Evolutionary conservation across 2,797 vertebrate genomes (phyloP).

Genomic region (Helicolenus hilgendorfi): DNA sequence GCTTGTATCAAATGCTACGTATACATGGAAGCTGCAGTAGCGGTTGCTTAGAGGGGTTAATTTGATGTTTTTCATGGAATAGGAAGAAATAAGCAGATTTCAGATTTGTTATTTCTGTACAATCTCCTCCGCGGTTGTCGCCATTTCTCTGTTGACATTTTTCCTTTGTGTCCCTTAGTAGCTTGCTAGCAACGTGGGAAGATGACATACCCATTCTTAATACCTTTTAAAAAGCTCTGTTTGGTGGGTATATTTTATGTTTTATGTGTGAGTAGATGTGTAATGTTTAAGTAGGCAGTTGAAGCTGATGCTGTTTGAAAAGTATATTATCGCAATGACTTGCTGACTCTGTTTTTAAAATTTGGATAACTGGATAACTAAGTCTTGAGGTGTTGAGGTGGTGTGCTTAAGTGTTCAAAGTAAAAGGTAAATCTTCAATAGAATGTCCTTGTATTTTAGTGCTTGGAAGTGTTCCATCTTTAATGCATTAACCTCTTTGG

Average conservation of each 20-base stretch:
- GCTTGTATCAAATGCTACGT: too few relatives aligned
- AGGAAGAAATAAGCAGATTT: too few relatives aligned
- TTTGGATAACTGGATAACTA: not conserved
- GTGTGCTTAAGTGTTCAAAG: slow-evolving; percentile 15
- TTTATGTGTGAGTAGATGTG: not conserved
- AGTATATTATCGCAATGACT: not conserved
- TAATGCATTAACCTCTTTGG: slow-evolving; percentile 74
- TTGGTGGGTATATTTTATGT: not conserved
- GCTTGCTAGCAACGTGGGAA: fast-evolving
- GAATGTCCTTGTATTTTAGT: slow-evolving; percentile 48
- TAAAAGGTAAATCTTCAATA: slow-evolving; percentile 46
- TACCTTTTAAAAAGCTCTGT: too few relatives aligned
- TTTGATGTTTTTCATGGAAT: too few relatives aligned
- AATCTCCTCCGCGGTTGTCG: too few relatives aligned
- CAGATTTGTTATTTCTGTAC: too few relatives aligned
- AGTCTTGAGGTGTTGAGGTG: not conserved
- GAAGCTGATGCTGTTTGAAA: not conserved
- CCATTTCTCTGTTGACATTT: too few relatives aligned
- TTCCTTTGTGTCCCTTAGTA: too few relatives aligned
- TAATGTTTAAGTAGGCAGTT: not conserved
- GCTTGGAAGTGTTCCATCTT: slow-evolving; percentile 59
- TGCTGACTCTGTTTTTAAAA: not conserved
- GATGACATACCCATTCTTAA: too few relatives aligned
- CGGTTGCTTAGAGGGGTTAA: too few relatives aligned
- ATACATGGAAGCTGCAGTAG: too few relatives aligned